Percentiles rank a stretch among this genome's conserved stretches.
phyloP scores from a whole-genome alignment of 2,113 vertebrate species.

The Odocoileus virginianus region DNA sequence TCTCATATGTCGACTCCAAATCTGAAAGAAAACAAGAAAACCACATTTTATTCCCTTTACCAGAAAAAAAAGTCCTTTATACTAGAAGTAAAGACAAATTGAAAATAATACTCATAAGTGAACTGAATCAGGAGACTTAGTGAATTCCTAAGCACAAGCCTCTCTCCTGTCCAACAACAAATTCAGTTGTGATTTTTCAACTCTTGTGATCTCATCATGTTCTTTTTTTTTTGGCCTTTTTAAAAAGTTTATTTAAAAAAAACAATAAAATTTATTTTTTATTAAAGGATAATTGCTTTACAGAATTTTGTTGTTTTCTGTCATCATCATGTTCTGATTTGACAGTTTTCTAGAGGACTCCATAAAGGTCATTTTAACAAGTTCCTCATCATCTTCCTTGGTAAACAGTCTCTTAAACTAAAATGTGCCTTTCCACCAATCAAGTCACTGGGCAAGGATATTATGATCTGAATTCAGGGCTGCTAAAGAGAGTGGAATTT shows the following conservation, averaged over 20 bases:
- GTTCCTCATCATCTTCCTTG: neutral
- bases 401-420: neutral
- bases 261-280: neutral
- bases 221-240: neutral
- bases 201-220: neutral
- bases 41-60: neutral
- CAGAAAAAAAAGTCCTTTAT: neutral
- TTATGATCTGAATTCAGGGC: neutral
- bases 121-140: neutral
- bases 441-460: neutral
- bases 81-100: constrained; percentile 14
- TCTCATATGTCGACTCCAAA: constrained; percentile 31
- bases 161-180: neutral
- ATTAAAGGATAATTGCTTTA: neutral
- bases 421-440: neutral
- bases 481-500: neutral
- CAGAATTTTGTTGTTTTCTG: neutral
- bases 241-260: too few species aligned
- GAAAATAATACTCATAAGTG: neutral
- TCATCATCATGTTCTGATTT: neutral
- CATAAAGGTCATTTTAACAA: neutral
- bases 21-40: constrained; percentile 57
- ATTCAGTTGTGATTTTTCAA: neutral
- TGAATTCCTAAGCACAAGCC: neutral
- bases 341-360: neutral